Conservation (phyloP, 2,797 vertebrate genomes). For the Hybognathus amarus region DNA sequence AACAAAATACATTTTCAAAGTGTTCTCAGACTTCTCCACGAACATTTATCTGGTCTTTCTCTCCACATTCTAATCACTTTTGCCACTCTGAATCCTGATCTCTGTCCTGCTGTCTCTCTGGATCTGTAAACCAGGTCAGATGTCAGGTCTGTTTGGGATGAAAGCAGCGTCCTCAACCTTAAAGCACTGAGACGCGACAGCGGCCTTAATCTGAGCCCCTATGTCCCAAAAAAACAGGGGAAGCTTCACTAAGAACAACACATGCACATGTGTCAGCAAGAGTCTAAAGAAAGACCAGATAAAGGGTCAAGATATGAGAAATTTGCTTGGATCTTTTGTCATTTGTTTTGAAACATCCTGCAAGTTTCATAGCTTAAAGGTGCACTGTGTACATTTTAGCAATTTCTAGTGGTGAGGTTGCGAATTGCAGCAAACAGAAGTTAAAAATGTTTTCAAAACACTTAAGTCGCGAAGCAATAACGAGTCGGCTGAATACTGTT, state of each 20-base stretch:
- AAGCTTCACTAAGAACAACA: constrained; percentile 1
- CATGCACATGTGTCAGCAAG: not conserved
- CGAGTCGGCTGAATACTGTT: too few relatives aligned
- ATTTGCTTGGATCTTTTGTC: too few relatives aligned
- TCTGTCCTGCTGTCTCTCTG: not conserved
- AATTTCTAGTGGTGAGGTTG: too few relatives aligned
- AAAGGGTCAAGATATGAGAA: too few relatives aligned
- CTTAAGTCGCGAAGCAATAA: too few relatives aligned
- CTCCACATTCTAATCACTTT: constrained; percentile 9
- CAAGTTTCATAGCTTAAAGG: not conserved
- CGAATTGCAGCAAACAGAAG: too few relatives aligned
- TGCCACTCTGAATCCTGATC: constrained; percentile 6
- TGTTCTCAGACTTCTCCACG: not conserved
- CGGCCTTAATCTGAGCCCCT: not conserved
- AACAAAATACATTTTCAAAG: not conserved
- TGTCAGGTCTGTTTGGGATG: constrained; percentile 19
- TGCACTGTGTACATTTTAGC: too few relatives aligned
- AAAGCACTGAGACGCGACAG: not conserved
- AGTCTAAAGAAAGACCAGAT: not conserved
- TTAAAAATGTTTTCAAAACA: too few relatives aligned
- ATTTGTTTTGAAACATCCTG: not conserved
- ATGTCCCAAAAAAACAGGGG: not conserved
- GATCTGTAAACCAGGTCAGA: not conserved
- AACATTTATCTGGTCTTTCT: not conserved
- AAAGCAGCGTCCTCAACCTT: not conserved